Conservation (phyloP, 1,140 invertebrate species). For the Lerema accius region DNA sequence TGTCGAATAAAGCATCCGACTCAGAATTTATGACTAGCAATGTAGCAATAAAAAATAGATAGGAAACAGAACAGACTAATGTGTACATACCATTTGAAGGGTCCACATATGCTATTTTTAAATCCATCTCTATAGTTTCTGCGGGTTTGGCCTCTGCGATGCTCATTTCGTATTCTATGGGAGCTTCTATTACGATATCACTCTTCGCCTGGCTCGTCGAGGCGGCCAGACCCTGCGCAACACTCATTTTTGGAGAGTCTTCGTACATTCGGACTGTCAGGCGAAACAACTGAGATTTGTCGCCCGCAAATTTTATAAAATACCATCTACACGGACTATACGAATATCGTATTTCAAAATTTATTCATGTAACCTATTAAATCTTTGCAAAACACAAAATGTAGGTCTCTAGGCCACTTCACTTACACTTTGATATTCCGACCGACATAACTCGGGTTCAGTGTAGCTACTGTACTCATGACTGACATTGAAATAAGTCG, state of each 20-base stretch:
- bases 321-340: slow-evolving; percentile 50
- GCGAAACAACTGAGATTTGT: slow-evolving; percentile 62
- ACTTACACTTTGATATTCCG: slow-evolving; percentile 81
- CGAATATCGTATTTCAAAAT: slow-evolving; percentile 63
- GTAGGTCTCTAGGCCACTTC: slow-evolving; percentile 82
- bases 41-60: slow-evolving; percentile 16
- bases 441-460: slow-evolving; percentile 79
- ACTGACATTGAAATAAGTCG: slow-evolving; percentile 82
- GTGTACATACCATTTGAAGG: slow-evolving; percentile 65
- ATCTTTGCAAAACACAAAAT: slow-evolving; percentile 75
- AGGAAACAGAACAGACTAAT: slow-evolving; percentile 15
- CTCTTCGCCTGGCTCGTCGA: slow-evolving; percentile 74
- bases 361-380: slow-evolving; percentile 60
- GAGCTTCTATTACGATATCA: slow-evolving; percentile 64
- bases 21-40: slow-evolving; percentile 17
- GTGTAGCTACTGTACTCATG: slow-evolving; percentile 78
- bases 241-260: slow-evolving; percentile 80
- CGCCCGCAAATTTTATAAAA: slow-evolving; percentile 53
- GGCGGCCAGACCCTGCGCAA: slow-evolving; percentile 73
- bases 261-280: slow-evolving; percentile 72
- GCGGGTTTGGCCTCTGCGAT: slow-evolving; percentile 59
- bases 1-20: slow-evolving; percentile 18
- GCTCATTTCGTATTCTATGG: slow-evolving; percentile 63
- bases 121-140: slow-evolving; percentile 66
- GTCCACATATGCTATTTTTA: slow-evolving; percentile 74